Base-by-base conservation (phyloP, 1,140 invertebrate species). In the Temnothorax longispinosus region DNA sequence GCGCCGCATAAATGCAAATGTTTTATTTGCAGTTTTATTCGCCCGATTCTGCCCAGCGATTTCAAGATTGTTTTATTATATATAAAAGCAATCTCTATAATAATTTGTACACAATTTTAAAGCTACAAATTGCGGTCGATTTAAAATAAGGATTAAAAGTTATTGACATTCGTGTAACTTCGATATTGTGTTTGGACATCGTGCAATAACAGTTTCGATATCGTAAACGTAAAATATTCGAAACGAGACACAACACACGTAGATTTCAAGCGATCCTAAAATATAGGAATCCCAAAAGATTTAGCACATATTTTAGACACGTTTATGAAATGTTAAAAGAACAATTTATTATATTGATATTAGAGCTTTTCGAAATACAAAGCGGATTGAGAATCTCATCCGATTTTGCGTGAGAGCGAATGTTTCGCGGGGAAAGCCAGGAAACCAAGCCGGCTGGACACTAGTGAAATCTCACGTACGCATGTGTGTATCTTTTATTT, bases 361-460 rank as follows among this genome's bases (percentile, higher is more conserved):
- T 44, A 13, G 8, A 18, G 11, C 2, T 47, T 58, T 60, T 35
- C 8, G 35, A n/a, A 18, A 32, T 69, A 21, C 32, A 67, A 80
- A 38, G 18, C 62, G 44, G 47, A 44, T 52, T 32, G 41, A 76
- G 44, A 75, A 50, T 50, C 62, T 52, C 60, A 56, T 80, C 54
- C 60, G 35, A 47, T 62, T 58, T 18, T 44, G 65, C 50, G 78
- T 52, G 77, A 85, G 74, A 74, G 72, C 44, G 50, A 78, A 71
- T 80, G 89, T 87, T 87, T 72, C 60, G 85, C 74, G 72, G 88
- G 89, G 88, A 90, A 90, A 90, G 88, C 85, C 18, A 89, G 88
- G 88, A 90, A 90, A 72, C 87, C 52, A 52, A 56, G 62, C 47
- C 69, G 58, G n/a, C 44, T 47, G 62, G 35, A 5, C 13, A 72